Conservation (phyloP, 2,113 vertebrate genomes). For the Sander vitreus region DNA sequence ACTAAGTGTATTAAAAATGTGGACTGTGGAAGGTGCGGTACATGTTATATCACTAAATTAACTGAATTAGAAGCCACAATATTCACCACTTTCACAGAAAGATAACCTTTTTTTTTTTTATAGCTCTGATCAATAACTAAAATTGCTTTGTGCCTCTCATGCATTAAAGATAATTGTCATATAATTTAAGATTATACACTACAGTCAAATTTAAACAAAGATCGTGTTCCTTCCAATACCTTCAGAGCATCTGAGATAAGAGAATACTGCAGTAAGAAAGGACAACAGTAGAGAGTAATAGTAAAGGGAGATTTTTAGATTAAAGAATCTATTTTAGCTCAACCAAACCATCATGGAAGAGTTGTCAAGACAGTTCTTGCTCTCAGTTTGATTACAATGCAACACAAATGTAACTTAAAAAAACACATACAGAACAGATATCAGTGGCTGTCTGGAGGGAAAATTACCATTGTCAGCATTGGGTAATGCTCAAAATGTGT, state of each 20-base stretch:
- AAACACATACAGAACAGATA: neutral
- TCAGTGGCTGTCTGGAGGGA: neutral
- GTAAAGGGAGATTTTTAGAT: neutral
- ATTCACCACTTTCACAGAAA: neutral
- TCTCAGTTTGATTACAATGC: neutral
- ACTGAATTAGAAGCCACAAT: neutral
- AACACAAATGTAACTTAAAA: neutral
- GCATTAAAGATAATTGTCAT: neutral
- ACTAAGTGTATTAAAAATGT: neutral
- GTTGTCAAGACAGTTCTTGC: neutral
- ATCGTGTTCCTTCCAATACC: neutral
- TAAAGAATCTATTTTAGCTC: neutral
- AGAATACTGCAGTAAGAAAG: neutral
- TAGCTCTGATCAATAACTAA: neutral
- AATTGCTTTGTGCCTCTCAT: neutral
- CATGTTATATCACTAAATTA: neutral
- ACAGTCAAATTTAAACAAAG: neutral
- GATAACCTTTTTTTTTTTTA: neutral
- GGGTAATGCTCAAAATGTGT: neutral
- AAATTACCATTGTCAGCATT: neutral
- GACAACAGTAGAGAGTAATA: neutral
- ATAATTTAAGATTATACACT: neutral
- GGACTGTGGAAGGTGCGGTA: neutral
- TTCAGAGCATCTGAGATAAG: neutral
- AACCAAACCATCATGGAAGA: neutral